These are phyloP conservation scores for Sminthurides bifidus DNA, from an alignment of 1,140 invertebrate genomes.

Conservation along the genomic window DNA sequence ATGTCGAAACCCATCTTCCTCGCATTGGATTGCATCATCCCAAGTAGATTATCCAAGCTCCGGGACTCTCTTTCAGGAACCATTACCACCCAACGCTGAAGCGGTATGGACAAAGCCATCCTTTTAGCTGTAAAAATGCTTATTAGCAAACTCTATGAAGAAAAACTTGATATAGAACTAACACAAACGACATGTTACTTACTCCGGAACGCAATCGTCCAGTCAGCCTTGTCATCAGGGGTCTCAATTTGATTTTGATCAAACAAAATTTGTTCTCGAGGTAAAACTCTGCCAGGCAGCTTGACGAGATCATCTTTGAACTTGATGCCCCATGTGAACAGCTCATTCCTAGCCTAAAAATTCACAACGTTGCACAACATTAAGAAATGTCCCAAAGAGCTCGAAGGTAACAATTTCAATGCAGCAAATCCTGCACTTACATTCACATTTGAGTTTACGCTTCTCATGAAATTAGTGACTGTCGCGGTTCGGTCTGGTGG, in stretches of 20 bases:
- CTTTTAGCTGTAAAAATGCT: neutral
- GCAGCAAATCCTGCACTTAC: neutral
- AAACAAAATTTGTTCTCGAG: slow-evolving; percentile 6
- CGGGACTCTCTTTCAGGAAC: neutral
- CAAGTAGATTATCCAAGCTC: neutral
- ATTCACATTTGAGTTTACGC: slow-evolving; percentile 5
- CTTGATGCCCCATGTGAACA: neutral
- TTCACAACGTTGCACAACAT: neutral
- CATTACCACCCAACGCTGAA: neutral
- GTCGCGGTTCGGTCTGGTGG: slow-evolving; percentile 35
- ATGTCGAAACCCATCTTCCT: too few relatives aligned
- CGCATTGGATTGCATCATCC: too few relatives aligned
- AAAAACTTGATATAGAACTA: neutral
- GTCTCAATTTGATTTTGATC: neutral
- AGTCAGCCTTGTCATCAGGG: slow-evolving; percentile 5
- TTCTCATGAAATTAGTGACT: slow-evolving; percentile 27
- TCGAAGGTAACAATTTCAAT: neutral
- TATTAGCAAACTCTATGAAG: too few relatives aligned
- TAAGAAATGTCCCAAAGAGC: neutral
- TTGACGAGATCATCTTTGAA: neutral
- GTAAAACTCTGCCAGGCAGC: neutral
- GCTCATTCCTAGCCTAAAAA: neutral
- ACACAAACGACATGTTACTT: neutral
- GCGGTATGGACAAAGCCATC: neutral
- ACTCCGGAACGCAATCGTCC: slow-evolving; percentile 4